A percentile compares a stretch with the other conserved stretches of the same genome.
phyloP scores from a whole-genome alignment of 2,888 invertebrate species.

The Limnephilus lunatus region DNA sequence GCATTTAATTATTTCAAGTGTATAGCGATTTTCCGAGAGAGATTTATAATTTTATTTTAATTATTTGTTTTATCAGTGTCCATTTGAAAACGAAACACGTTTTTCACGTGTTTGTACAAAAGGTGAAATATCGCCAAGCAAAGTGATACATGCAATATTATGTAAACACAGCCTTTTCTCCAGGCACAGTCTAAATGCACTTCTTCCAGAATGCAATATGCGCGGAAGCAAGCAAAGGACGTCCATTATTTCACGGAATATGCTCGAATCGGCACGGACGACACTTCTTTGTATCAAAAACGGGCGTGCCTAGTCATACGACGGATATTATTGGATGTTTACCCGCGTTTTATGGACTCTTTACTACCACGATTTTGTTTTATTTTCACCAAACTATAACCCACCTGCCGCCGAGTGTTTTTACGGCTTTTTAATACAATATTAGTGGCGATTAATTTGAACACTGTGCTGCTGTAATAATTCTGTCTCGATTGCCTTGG shows the following conservation, averaged over 20 bases:
- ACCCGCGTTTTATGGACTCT: conserved; percentile 60
- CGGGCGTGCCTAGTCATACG: conserved; percentile 57
- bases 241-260: conserved; percentile 55
- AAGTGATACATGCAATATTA: conserved; percentile 6
- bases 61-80: too few relatives aligned
- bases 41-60: too few relatives aligned
- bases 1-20: too few relatives aligned
- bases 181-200: conserved; percentile 24
- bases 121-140: not conserved
- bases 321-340: conserved; percentile 57
- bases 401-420: conserved; percentile 39
- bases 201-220: conserved; percentile 29
- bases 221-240: conserved; percentile 33
- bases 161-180: conserved; percentile 16
- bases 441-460: conserved; percentile 43
- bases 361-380: conserved; percentile 43
- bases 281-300: conserved; percentile 57
- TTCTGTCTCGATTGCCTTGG: conserved; percentile 4
- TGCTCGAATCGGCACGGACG: conserved; percentile 61
- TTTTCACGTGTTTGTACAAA: not conserved
- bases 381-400: conserved; percentile 18
- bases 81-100: not conserved
- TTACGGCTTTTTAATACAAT: conserved; percentile 38
- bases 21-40: too few relatives aligned
- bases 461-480: conserved; percentile 8